A percentile compares a stretch with the other conserved stretches of the same genome.
These are phyloP conservation scores for Labeo catla DNA, from an alignment of 2,113 vertebrate species.

Conservation along the genomic window DNA sequence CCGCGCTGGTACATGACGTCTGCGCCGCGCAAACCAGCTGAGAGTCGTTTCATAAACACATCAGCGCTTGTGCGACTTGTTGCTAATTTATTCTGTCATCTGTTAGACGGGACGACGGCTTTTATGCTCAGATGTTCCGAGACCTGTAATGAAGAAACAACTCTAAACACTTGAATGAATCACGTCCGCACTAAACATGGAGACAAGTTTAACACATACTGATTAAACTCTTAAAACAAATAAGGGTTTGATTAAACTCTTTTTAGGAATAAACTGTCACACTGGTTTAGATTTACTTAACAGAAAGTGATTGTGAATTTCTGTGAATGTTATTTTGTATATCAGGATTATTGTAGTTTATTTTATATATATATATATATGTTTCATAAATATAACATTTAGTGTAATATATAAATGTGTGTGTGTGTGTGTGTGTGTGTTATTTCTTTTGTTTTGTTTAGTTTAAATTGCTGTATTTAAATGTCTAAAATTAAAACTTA, in stretches of 20 bases:
- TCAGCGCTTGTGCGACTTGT: slow-evolving; percentile 51
- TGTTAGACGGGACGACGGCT: slow-evolving; percentile 12
- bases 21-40: slow-evolving; percentile 25
- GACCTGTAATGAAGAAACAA: slow-evolving; percentile 13
- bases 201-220: not conserved
- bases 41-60: slow-evolving; percentile 62
- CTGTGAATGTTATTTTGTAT: not conserved
- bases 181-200: not conserved
- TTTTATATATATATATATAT: no score
- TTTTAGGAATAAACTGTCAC: not conserved
- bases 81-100: slow-evolving; percentile 54
- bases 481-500: no score
- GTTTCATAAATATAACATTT: no score
- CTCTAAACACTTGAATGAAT: not conserved
- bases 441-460: no score
- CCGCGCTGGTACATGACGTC: slow-evolving; percentile 19
- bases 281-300: not conserved
- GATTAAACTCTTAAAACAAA: not conserved
- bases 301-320: not conserved
- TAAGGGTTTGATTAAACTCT: not conserved
- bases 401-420: no score
- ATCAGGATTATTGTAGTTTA: no score
- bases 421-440: no score
- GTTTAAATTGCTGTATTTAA: no score
- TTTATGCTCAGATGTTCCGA: not conserved